Percentiles rank a stretch among this genome's conserved stretches.
Conservation (phyloP, 2,888 invertebrate genomes). For the Cataglyphis livida region DNA sequence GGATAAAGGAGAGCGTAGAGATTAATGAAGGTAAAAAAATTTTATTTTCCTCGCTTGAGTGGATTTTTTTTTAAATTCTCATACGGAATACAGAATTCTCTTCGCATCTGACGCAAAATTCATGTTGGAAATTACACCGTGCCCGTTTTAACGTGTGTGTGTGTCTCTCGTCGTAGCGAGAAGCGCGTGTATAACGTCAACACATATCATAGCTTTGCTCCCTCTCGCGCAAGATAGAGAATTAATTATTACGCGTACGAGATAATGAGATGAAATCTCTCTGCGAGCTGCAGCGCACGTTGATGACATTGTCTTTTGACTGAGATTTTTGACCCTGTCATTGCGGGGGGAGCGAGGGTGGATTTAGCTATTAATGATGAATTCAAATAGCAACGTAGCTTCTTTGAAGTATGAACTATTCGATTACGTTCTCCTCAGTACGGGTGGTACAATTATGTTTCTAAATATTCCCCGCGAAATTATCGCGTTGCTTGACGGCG, state of each 20-base stretch:
- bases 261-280: slow-evolving; percentile 38
- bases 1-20: neutral
- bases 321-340: slow-evolving; percentile 24
- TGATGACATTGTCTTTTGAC: neutral
- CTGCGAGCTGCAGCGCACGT: neutral
- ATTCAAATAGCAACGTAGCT: slow-evolving; percentile 14
- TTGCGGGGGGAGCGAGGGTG: neutral
- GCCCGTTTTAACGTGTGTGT: neutral
- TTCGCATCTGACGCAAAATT: neutral
- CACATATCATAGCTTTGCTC: neutral
- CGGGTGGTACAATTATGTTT: neutral
- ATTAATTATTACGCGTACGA: slow-evolving; percentile 35
- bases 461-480: slow-evolving; percentile 29
- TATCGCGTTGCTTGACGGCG: neutral
- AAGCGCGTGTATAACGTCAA: neutral
- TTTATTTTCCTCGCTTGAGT: neutral
- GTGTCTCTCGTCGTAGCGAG: neutral
- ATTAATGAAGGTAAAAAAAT: slow-evolving; percentile 8
- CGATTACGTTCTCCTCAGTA: neutral
- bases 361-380: slow-evolving; percentile 15
- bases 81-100: slow-evolving; percentile 9
- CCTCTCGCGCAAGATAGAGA: slow-evolving; percentile 11
- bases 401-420: neutral
- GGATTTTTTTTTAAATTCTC: slow-evolving; percentile 21
- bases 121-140: slow-evolving; percentile 2